phyloP scores from a whole-genome alignment of 2,888 invertebrate species.

The Eupithecia subfuscata region DNA sequence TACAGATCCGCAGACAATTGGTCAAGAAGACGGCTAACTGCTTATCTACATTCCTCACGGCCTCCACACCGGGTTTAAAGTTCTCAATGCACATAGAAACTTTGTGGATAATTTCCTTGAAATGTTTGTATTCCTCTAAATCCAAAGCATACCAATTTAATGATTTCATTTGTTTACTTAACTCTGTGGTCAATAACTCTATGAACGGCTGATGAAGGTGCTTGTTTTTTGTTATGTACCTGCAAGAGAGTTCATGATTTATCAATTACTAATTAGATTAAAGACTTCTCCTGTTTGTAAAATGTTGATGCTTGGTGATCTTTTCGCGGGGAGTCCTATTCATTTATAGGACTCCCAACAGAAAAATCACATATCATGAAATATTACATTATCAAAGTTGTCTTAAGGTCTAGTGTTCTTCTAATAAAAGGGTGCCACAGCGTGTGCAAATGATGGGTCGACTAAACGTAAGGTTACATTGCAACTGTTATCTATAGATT shows the following conservation, averaged over 20 bases:
- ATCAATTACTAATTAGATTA: background rate
- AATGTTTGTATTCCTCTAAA: background rate
- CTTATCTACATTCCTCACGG: conserved; percentile 55
- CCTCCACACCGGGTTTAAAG: conserved; percentile 62
- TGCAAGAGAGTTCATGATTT: conserved; percentile 37
- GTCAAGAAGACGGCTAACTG: conserved; percentile 54
- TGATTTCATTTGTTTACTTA: conserved; percentile 42
- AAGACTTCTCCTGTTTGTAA: too few relatives aligned
- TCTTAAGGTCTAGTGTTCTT: too few relatives aligned
- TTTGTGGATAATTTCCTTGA: conserved; percentile 56
- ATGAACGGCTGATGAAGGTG: conserved; percentile 59
- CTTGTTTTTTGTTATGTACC: conserved; percentile 62
- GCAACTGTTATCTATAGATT: too few relatives aligned
- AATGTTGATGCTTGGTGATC: too few relatives aligned
- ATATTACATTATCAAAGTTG: too few relatives aligned
- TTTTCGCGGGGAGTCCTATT: too few relatives aligned
- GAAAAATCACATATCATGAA: too few relatives aligned
- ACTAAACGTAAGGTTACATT: too few relatives aligned
- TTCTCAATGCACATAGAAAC: conserved; percentile 67
- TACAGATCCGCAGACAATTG: conserved; percentile 54
- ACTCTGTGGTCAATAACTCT: conserved; percentile 50
- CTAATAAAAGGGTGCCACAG: too few relatives aligned
- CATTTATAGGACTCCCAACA: too few relatives aligned
- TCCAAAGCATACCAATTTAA: background rate
- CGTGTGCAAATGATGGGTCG: too few relatives aligned